These are phyloP conservation scores for Pelagia noctiluca DNA, from an alignment of 30 jellyfish, hydroid and myxozoan species.

Conservation along the genomic window DNA sequence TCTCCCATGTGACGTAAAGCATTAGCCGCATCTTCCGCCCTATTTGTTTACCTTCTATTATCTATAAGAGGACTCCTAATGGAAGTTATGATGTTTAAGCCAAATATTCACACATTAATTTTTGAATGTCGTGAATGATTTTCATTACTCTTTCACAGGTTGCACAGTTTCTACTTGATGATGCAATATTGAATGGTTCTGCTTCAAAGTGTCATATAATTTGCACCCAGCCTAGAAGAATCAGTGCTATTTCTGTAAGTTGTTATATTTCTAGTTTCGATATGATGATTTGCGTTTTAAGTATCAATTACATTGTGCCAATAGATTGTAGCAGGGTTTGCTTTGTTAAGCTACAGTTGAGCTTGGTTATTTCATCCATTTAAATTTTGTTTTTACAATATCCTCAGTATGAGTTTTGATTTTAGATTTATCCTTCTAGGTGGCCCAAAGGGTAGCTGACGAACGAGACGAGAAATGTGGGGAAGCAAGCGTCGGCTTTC, in stretches of 20 bases:
- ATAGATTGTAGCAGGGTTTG: neutral
- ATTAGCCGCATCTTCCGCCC: too few relatives aligned
- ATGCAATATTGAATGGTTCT: constrained; percentile 49
- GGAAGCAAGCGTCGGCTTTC: constrained; percentile 79
- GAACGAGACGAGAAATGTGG: constrained; percentile 87
- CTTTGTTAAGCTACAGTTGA: too few relatives aligned
- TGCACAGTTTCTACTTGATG: constrained; percentile 89
- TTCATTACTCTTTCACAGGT: constrained; percentile 76
- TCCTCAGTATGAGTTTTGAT: neutral
- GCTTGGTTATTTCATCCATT: too few relatives aligned
- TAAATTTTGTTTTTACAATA: too few relatives aligned
- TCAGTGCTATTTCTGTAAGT: constrained; percentile 95
- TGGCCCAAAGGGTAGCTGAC: constrained; percentile 92
- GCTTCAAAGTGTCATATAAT: constrained; percentile 83
- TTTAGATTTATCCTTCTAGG: constrained; percentile 41
- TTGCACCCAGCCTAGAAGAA: constrained; percentile 96
- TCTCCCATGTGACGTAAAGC: too few relatives aligned
- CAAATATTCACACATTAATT: constrained; percentile 4
- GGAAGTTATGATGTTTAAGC: too few relatives aligned
- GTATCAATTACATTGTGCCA: neutral
- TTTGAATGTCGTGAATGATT: too few relatives aligned
- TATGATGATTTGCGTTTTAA: neutral
- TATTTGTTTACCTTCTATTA: too few relatives aligned
- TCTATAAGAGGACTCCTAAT: too few relatives aligned
- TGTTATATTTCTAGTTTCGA: too few relatives aligned